phyloP scores from a whole-genome alignment of 37 sponge, comb jelly and placozoan species.

The Theonella swinhoei region DNA sequence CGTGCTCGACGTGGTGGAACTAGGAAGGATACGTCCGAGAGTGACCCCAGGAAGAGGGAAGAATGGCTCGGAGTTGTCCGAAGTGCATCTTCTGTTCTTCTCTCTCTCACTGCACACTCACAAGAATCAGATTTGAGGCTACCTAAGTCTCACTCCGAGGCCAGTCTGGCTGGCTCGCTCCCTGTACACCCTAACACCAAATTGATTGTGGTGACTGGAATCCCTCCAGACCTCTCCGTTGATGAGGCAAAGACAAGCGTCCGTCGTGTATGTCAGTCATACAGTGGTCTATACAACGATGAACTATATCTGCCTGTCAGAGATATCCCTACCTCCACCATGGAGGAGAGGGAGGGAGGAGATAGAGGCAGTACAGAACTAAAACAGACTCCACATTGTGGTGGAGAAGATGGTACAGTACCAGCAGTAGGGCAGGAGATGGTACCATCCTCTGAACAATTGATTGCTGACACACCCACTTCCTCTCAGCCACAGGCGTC shows the following conservation, averaged over 20 bases:
- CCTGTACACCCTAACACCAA: slow-evolving; percentile 34
- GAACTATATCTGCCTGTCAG: slow-evolving; percentile 42
- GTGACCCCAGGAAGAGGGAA: slow-evolving; percentile 6
- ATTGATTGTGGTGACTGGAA: slow-evolving; percentile 74
- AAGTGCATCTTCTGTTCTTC: neutral
- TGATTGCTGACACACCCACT: neutral
- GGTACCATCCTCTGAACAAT: neutral
- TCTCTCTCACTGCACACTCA: neutral
- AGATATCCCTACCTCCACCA: slow-evolving; percentile 1
- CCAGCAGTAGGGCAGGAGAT: neutral
- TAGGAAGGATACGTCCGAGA: slow-evolving; percentile 12
- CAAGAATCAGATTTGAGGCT: neutral
- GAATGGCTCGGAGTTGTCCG: slow-evolving; percentile 45
- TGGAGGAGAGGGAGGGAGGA: slow-evolving; percentile 18
- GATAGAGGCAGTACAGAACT: neutral
- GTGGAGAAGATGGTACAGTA: no score
- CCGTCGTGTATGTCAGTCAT: slow-evolving; percentile 19
- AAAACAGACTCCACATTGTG: no score
- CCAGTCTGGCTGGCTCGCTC: neutral
- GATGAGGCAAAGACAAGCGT: slow-evolving; percentile 28
- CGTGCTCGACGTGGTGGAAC: neutral
- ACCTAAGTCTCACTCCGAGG: neutral
- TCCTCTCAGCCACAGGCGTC: neutral
- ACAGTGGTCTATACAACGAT: slow-evolving; percentile 75
- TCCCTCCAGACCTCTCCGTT: slow-evolving; percentile 32